Conservation (phyloP, 2,797 vertebrate genomes). For the Melanogrammus aeglefinus region DNA sequence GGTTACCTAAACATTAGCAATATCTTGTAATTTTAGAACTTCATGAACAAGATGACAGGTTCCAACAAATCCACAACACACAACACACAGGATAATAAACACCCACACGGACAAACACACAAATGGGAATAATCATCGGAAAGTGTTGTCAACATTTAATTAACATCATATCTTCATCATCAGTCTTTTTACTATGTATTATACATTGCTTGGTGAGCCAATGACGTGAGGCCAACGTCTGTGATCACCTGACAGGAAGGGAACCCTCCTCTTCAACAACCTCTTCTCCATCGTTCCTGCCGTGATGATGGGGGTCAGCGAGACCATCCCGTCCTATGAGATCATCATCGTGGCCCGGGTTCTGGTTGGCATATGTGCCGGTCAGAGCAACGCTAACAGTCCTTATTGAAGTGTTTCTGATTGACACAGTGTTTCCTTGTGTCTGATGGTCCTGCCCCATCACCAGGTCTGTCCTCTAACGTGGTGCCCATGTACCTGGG, state of each 20-base stretch:
- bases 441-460: background rate
- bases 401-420: background rate
- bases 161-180: background rate
- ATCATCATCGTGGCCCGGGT: conserved; percentile 85
- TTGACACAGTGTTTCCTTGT: background rate
- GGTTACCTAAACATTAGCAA: background rate
- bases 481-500: conserved; percentile 97
- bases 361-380: conserved; percentile 90
- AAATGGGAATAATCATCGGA: too few relatives aligned
- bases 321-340: conserved; percentile 79
- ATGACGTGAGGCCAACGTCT: background rate
- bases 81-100: too few relatives aligned
- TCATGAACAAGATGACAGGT: background rate
- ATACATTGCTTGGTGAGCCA: background rate
- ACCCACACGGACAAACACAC: too few relatives aligned
- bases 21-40: background rate
- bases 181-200: background rate
- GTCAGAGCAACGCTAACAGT: conserved; percentile 59
- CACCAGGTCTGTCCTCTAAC: conserved; percentile 86
- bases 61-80: background rate
- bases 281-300: conserved; percentile 89
- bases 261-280: conserved; percentile 92
- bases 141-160: background rate
- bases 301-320: conserved; percentile 89
- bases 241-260: conserved; percentile 76